These are phyloP conservation scores for Allobates femoralis DNA, from an alignment of 2,797 vertebrate genomes.

Conservation along the genomic window DNA sequence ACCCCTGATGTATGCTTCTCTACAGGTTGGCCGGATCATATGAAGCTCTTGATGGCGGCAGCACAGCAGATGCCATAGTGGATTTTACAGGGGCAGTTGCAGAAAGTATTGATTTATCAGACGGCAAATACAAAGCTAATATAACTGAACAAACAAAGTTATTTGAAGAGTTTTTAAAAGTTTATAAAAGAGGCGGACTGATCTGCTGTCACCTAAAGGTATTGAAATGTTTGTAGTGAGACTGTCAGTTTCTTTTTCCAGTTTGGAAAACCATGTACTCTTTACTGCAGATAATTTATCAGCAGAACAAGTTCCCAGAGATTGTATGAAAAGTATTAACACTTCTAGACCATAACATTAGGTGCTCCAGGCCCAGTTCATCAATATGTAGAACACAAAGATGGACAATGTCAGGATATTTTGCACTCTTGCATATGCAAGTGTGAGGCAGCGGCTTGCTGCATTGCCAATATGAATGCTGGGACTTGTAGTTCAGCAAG, in stretches of 20 bases:
- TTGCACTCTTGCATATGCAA: too few species aligned
- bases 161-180: slow-evolving; percentile 86
- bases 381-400: not conserved
- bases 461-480: too few species aligned
- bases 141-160: slow-evolving; percentile 80
- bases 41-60: slow-evolving; percentile 90
- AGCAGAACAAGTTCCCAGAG: too few species aligned
- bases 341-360: not conserved
- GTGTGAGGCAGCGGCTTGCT: too few species aligned
- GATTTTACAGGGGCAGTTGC: slow-evolving; percentile 92
- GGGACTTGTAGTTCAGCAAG: too few species aligned
- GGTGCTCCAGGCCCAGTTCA: too few species aligned
- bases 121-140: slow-evolving; percentile 72
- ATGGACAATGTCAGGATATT: too few species aligned
- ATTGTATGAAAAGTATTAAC: too few species aligned
- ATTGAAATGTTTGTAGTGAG: not conserved
- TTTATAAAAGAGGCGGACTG: slow-evolving; percentile 83
- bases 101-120: slow-evolving; percentile 83
- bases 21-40: slow-evolving; percentile 89
- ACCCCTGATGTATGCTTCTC: slow-evolving; percentile 11
- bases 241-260: too few species aligned
- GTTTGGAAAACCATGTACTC: not conserved
- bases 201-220: slow-evolving; percentile 92
- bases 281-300: not conserved
- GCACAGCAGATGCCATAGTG: slow-evolving; percentile 90